These are phyloP conservation scores for Anguilla japonica DNA, from an alignment of 2,113 vertebrate species.

Conservation along the genomic window DNA sequence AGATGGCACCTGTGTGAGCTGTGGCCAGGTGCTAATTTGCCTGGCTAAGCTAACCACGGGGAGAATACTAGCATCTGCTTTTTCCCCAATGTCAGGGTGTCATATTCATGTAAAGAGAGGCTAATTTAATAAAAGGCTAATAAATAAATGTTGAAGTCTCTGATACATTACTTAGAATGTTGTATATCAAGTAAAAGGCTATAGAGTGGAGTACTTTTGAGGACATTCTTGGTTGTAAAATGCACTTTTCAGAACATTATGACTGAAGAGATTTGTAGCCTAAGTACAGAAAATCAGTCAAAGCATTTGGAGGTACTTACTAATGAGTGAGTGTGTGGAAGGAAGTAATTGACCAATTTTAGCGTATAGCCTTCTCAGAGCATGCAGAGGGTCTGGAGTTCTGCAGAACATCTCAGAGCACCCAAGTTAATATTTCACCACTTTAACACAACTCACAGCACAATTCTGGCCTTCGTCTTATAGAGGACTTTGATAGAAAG, in stretches of 20 bases:
- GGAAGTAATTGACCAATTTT: neutral
- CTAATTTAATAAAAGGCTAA: too few relatives aligned
- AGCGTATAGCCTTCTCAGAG: neutral
- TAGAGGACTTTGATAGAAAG: neutral
- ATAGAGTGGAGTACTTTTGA: neutral
- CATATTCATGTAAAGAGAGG: neutral
- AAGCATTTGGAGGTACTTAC: neutral
- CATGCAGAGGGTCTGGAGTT: neutral
- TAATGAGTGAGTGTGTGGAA: neutral
- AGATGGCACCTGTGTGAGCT: neutral
- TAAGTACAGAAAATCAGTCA: neutral
- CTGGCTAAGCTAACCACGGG: neutral
- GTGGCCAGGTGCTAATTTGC: neutral
- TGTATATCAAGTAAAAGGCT: neutral
- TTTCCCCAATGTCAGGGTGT: neutral
- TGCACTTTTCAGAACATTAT: neutral
- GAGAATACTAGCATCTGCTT: neutral
- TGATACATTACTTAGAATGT: neutral
- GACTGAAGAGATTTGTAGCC: neutral
- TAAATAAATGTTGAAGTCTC: neutral
- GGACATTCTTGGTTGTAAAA: neutral
- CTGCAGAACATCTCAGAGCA: neutral
- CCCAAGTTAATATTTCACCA: neutral
- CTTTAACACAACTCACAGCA: neutral
- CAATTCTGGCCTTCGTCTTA: neutral